These are phyloP conservation scores for Cacoxenus indagator DNA, from an alignment of 2,888 invertebrate species.

Conservation along the genomic window DNA sequence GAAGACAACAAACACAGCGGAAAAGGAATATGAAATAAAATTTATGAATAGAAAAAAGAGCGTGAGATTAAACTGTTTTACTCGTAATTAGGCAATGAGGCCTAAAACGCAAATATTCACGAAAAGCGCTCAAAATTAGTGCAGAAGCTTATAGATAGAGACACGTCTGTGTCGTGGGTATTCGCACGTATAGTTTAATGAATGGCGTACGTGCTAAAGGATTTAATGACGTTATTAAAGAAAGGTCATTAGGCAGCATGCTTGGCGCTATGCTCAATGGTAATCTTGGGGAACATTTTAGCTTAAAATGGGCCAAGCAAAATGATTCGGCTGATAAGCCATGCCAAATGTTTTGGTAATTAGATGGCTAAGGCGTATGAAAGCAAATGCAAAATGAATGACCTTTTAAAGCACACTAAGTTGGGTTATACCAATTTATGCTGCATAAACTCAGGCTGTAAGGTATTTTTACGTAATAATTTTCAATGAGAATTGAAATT, in stretches of 20 bases:
- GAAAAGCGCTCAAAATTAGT: conserved; percentile 6
- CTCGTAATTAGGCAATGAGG: neutral
- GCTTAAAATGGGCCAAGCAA: neutral
- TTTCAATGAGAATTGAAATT: conserved; percentile 7
- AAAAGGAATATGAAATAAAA: conserved; percentile 9
- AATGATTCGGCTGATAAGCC: neutral
- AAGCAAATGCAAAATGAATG: neutral
- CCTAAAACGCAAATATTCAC: neutral
- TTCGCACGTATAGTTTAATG: neutral
- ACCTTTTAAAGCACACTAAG: neutral
- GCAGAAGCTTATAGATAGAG: neutral
- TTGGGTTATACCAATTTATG: no score
- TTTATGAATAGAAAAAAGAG: conserved; percentile 7
- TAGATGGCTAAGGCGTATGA: no score
- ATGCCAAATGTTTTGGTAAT: conserved; percentile 1
- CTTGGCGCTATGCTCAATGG: neutral
- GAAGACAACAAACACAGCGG: neutral
- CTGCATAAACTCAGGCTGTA: neutral
- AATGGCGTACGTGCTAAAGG: conserved; percentile 17
- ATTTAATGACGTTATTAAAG: conserved; percentile 14
- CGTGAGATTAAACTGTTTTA: neutral
- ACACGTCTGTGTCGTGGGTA: neutral
- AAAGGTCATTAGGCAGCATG: conserved; percentile 17
- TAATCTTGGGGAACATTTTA: neutral
- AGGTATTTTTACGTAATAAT: conserved; percentile 3